Conservation (phyloP, 2,113 vertebrate species). For the Lasiurus borealis region DNA sequence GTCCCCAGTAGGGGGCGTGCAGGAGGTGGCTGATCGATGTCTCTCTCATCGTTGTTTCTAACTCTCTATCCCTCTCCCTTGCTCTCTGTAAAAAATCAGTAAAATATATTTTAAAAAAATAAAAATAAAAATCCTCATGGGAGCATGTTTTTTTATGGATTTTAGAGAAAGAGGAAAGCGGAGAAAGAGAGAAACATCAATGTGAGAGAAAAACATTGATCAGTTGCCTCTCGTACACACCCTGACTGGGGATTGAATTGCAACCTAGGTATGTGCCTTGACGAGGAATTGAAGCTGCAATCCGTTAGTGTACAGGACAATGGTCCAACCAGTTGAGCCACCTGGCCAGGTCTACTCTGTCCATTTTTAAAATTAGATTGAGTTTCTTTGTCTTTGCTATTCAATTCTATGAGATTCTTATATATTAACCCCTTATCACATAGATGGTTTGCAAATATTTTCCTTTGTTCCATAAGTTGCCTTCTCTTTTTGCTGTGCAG, state of each 20-base stretch:
- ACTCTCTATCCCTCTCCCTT: no score
- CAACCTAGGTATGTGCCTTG: no score
- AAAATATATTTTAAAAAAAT: no score
- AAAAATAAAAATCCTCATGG: no score
- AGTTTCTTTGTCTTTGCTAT: neutral
- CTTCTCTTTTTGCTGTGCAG: conserved; percentile 1
- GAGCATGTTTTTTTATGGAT: neutral
- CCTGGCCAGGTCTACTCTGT: neutral
- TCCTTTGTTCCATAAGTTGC: neutral
- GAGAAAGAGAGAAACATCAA: neutral
- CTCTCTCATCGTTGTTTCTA: no score
- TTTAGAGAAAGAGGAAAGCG: neutral
- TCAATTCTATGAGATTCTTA: neutral
- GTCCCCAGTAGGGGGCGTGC: no score
- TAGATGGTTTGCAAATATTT: neutral
- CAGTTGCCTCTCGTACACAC: neutral
- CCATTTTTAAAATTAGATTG: neutral
- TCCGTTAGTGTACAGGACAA: neutral
- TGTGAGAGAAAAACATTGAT: neutral
- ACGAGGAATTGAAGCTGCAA: neutral
- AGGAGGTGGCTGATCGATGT: no score
- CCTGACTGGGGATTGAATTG: neutral
- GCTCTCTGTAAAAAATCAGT: no score
- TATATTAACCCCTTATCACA: neutral
- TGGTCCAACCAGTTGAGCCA: neutral